Percentiles rank a stretch among this genome's conserved stretches.
Evolutionary conservation across 2,797 vertebrate genomes (phyloP).

Genomic region (Xenentodon cancila): DNA sequence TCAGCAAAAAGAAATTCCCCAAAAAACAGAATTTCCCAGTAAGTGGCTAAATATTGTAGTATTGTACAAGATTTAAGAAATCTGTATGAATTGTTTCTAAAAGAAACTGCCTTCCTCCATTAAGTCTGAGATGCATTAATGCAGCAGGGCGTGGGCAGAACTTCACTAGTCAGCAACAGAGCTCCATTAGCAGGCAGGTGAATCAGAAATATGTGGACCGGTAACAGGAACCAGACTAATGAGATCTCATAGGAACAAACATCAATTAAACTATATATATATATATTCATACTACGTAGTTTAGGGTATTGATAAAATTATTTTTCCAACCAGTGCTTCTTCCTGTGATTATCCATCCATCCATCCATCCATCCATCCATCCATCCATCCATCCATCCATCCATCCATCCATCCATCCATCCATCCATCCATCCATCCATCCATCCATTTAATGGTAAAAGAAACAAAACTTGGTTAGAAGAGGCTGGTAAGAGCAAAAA

Average conservation of each 20-base stretch:
- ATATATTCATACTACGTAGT: too few relatives aligned
- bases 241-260: background rate
- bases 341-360: too few relatives aligned
- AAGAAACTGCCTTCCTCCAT: slow-evolving; percentile 42
- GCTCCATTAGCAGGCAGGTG: slow-evolving; percentile 51
- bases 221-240: slow-evolving; percentile 10
- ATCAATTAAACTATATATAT: too few relatives aligned
- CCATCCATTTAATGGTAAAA: too few relatives aligned
- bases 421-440: too few relatives aligned
- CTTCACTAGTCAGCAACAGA: slow-evolving; percentile 39
- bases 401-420: too few relatives aligned
- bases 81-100: slow-evolving; percentile 49
- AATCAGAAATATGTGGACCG: slow-evolving; percentile 6
- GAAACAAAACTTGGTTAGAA: too few relatives aligned
- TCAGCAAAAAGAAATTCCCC: slow-evolving; percentile 22
- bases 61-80: slow-evolving; percentile 37
- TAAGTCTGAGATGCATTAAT: slow-evolving; percentile 49
- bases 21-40: slow-evolving; percentile 21
- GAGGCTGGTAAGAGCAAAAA: too few relatives aligned
- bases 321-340: too few relatives aligned
- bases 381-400: too few relatives aligned
- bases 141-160: slow-evolving; percentile 20
- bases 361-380: too few relatives aligned
- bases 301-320: too few relatives aligned
- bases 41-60: slow-evolving; percentile 16